Evolutionary conservation across 2,797 vertebrate species (phyloP).

Genomic region (Varecia variegata): DNA sequence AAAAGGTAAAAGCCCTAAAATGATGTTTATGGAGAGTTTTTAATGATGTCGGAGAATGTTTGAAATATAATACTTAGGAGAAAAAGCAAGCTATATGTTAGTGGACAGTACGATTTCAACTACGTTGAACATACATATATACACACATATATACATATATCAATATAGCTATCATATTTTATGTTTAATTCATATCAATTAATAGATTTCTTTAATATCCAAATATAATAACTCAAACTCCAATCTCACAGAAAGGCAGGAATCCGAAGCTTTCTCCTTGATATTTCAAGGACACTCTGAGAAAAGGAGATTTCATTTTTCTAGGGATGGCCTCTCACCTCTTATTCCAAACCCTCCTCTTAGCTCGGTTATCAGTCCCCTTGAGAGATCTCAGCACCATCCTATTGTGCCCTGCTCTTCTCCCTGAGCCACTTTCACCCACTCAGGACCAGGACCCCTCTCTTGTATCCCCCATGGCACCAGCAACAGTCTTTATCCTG

Average conservation of each 20-base stretch:
- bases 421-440: background rate
- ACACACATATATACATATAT: background rate
- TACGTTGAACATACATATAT: background rate
- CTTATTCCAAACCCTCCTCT: background rate
- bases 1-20: background rate
- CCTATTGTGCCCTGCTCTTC: background rate
- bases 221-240: background rate
- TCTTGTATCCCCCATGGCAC: background rate
- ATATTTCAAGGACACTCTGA: background rate
- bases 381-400: background rate
- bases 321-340: background rate
- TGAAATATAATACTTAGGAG: background rate
- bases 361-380: background rate
- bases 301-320: background rate
- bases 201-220: background rate
- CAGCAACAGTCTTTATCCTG: background rate
- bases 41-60: background rate
- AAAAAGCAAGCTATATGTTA: background rate
- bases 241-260: background rate
- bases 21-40: conserved; percentile 23
- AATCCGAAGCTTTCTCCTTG: background rate
- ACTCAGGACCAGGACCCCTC: background rate
- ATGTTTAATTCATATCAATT: background rate
- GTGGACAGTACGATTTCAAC: background rate
- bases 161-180: background rate